phyloP scores from a whole-genome alignment of 2,797 vertebrate genomes.

The Coccyzus lansbergi region DNA sequence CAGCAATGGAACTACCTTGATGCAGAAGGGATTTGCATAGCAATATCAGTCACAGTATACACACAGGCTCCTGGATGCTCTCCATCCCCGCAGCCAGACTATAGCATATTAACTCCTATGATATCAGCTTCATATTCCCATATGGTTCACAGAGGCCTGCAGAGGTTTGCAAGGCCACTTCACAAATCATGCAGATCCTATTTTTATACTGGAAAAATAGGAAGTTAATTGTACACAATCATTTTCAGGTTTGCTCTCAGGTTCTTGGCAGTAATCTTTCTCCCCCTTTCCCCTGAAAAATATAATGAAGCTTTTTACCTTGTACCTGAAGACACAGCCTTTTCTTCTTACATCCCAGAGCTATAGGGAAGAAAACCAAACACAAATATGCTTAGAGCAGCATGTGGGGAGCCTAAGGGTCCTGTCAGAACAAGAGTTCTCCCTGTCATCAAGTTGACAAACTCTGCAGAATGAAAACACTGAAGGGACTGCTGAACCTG shows the following conservation, averaged over 20 bases:
- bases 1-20: background rate
- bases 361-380: slow-evolving; percentile 73
- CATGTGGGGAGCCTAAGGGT: background rate
- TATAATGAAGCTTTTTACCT: slow-evolving; percentile 77
- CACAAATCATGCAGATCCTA: rapidly evolving
- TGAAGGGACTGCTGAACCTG: background rate
- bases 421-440: background rate
- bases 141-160: background rate
- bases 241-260: background rate
- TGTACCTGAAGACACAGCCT: slow-evolving; percentile 92
- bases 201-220: background rate
- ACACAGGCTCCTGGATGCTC: background rate
- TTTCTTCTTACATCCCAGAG: slow-evolving; percentile 96
- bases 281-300: background rate
- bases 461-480: background rate
- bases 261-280: background rate
- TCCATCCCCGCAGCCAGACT: background rate
- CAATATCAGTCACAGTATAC: background rate
- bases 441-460: background rate
- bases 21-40: background rate
- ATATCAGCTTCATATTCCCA: background rate
- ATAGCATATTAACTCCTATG: background rate
- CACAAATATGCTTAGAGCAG: background rate
- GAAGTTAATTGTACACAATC: background rate
- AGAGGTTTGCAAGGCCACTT: background rate